Percentiles rank a stretch among this genome's conserved stretches.
phyloP scores from a whole-genome alignment of 2,113 vertebrate species.

The Felis chaus region DNA sequence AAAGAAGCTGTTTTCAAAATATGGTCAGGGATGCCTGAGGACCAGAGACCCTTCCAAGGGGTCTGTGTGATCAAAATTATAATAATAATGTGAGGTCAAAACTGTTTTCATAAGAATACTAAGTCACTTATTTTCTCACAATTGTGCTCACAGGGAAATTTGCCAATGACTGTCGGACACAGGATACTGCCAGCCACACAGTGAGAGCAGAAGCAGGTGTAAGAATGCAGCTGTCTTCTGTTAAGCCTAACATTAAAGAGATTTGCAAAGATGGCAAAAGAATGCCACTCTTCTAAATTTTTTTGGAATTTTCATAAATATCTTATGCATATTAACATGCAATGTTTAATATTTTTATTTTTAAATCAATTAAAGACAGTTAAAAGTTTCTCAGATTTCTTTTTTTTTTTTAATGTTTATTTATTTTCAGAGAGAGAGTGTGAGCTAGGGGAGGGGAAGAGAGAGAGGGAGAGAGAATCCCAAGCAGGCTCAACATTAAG shows the following conservation, averaged over 20 bases:
- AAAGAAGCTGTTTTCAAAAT: background rate
- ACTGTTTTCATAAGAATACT: background rate
- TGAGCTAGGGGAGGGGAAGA: too few species aligned
- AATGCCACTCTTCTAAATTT: background rate
- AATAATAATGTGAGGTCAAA: background rate
- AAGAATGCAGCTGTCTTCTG: background rate
- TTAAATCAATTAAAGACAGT: background rate
- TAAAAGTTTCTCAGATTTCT: background rate
- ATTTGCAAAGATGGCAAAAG: background rate
- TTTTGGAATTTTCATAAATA: background rate
- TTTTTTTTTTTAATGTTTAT: too few species aligned
- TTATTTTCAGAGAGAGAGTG: too few species aligned
- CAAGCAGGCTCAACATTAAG: too few species aligned
- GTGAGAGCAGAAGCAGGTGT: background rate
- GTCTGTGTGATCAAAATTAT: background rate
- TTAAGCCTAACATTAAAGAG: background rate
- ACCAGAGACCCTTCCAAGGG: background rate
- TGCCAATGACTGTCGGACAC: background rate
- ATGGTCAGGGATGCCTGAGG: background rate
- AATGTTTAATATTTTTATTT: background rate
- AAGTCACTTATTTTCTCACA: background rate
- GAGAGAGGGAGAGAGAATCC: too few species aligned
- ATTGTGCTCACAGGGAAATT: background rate
- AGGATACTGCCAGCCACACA: background rate
- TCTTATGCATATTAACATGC: background rate